Conservation (phyloP, 2,888 invertebrate species). For the Amblyjoppa fuscipennis region DNA sequence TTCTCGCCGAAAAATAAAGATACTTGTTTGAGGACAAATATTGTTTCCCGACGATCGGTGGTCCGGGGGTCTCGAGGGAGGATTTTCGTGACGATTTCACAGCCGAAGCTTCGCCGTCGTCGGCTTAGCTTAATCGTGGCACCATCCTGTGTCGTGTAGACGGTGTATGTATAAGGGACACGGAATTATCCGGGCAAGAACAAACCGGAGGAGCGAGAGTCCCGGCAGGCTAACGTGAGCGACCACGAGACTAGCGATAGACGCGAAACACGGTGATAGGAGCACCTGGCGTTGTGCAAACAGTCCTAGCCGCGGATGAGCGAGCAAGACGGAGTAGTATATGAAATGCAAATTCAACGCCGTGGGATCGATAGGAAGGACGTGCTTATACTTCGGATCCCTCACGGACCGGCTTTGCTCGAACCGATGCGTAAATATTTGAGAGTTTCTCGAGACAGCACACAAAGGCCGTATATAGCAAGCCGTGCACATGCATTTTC, state of each 20-base stretch:
- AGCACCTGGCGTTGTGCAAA: constrained; percentile 70
- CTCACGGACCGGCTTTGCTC: constrained; percentile 33
- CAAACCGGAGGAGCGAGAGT: constrained; percentile 17
- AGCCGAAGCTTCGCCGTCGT: not conserved
- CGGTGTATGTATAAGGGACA: constrained; percentile 22
- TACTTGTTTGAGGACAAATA: constrained; percentile 35
- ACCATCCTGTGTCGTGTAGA: not conserved
- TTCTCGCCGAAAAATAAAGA: constrained; percentile 20
- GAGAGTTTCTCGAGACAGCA: constrained; percentile 43
- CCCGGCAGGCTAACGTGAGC: constrained; percentile 22
- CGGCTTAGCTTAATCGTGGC: constrained; percentile 47
- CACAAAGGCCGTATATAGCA: constrained; percentile 1
- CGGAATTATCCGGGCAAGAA: constrained; percentile 46
- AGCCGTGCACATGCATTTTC: constrained; percentile 45
- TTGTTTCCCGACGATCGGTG: constrained; percentile 11
- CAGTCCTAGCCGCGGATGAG: constrained; percentile 1
- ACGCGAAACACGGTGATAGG: constrained; percentile 45
- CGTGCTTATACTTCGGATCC: constrained; percentile 36
- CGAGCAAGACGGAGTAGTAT: constrained; percentile 29
- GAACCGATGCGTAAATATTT: constrained; percentile 56
- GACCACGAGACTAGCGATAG: constrained; percentile 29
- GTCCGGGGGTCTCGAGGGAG: not conserved
- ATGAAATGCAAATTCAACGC: constrained; percentile 68
- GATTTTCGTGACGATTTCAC: constrained; percentile 2
- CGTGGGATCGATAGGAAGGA: constrained; percentile 55